phyloP scores from a whole-genome alignment of 2,797 vertebrate genomes.

The Lepus oiostolus region DNA sequence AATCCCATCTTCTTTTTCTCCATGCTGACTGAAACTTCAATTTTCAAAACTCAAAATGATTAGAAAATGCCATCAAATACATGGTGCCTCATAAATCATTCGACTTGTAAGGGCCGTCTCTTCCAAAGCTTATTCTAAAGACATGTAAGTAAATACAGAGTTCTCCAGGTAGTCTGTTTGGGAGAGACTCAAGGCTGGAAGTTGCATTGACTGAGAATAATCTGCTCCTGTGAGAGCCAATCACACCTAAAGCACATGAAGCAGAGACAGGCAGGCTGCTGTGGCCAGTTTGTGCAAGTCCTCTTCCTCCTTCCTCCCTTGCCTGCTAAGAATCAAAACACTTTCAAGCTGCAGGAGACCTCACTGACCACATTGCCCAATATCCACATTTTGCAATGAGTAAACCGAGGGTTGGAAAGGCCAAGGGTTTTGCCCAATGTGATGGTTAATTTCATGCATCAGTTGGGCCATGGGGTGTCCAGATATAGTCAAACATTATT shows the following conservation, averaged over 20 bases:
- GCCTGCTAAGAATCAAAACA: not conserved
- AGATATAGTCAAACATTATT: not conserved
- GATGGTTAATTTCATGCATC: not conserved
- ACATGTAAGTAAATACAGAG: not conserved
- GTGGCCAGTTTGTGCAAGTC: not conserved
- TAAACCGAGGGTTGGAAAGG: not conserved
- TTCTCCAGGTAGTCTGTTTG: not conserved
- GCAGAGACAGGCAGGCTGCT: too few relatives aligned
- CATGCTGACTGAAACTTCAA: not conserved
- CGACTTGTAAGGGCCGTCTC: not conserved
- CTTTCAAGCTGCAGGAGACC: not conserved
- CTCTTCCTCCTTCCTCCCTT: not conserved
- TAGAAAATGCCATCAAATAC: not conserved
- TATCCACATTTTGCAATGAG: not conserved
- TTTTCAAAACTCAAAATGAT: not conserved
- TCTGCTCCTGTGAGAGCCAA: not conserved
- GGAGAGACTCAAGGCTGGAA: not conserved
- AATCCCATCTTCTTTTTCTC: not conserved
- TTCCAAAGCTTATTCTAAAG: not conserved
- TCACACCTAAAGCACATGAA: not conserved
- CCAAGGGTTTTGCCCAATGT: not conserved
- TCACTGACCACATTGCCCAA: not conserved
- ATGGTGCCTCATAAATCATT: not conserved
- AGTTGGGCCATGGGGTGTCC: not conserved
- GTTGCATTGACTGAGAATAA: not conserved